Evolutionary conservation across 2,888 invertebrate species (phyloP).

Genomic region (Ochlodes sylvanus): DNA sequence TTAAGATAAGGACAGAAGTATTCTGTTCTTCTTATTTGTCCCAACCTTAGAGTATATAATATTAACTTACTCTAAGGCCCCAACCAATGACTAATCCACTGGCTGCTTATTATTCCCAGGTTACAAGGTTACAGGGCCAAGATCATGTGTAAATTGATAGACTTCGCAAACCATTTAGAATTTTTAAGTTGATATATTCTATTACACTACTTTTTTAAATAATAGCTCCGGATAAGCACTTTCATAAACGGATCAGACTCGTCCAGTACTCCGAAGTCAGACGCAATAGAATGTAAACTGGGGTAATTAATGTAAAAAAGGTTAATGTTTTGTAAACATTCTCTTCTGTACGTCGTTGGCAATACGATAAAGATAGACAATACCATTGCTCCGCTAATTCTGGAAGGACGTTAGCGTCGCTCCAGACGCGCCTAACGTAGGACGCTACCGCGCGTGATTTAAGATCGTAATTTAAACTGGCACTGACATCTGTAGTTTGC

Average conservation of each 20-base stretch:
- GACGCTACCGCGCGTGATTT: slow-evolving; percentile 21
- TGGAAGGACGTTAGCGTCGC: slow-evolving; percentile 29
- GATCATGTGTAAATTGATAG: no score
- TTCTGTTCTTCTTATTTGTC: no score
- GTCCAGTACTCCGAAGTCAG: not conserved
- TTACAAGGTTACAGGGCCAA: no score
- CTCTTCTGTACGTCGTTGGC: slow-evolving; percentile 34
- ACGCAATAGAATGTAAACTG: slow-evolving; percentile 31
- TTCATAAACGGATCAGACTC: not conserved
- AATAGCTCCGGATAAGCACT: not conserved
- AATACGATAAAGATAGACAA: slow-evolving; percentile 45
- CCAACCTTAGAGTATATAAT: no score
- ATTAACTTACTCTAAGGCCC: no score
- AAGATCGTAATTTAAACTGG: slow-evolving; percentile 25
- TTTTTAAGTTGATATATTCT: no score
- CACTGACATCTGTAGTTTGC: slow-evolving; percentile 19
- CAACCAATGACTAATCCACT: no score
- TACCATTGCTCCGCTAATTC: slow-evolving; percentile 47
- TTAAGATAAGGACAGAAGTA: no score
- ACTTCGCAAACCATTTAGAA: no score
- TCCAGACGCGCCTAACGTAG: slow-evolving; percentile 5
- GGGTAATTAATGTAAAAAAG: slow-evolving; percentile 40
- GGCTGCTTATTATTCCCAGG: no score
- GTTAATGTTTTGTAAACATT: slow-evolving; percentile 38
- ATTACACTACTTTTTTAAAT: not conserved